Evolutionary conservation across 2,888 invertebrate species (phyloP).

Genomic region (Lithophane semibrunnea): DNA sequence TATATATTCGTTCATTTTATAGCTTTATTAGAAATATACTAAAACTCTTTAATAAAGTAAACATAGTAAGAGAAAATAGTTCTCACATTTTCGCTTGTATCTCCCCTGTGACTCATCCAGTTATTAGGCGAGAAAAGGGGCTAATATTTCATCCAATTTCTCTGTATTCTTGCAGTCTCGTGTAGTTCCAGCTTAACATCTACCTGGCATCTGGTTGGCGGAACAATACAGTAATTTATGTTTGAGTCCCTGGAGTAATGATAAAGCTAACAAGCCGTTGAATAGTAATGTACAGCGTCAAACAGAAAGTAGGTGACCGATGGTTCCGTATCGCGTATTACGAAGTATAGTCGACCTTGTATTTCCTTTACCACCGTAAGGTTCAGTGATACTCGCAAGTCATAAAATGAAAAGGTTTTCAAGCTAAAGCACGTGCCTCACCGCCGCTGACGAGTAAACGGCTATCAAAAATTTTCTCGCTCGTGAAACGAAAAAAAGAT

Average conservation of each 20-base stretch:
- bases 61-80: constrained; percentile 22
- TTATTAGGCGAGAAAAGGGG: constrained; percentile 35
- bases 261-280: constrained; percentile 81
- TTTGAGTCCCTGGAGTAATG: constrained; percentile 76
- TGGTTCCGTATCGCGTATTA: constrained; percentile 42
- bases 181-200: constrained; percentile 52
- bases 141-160: constrained; percentile 39
- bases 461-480: not conserved
- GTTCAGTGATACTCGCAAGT: not conserved
- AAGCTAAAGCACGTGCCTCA: not conserved
- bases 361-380: not conserved
- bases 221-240: constrained; percentile 83
- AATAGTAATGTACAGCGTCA: constrained; percentile 75
- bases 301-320: constrained; percentile 72
- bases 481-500: not conserved
- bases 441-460: not conserved
- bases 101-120: constrained; percentile 30
- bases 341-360: not conserved
- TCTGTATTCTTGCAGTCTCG: constrained; percentile 22
- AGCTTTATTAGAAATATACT: constrained; percentile 7
- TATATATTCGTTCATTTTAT: constrained; percentile 8
- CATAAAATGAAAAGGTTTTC: not conserved
- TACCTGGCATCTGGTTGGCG: constrained; percentile 59
- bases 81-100: constrained; percentile 4
- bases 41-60: not conserved